Base-by-base conservation (phyloP, 2,113 vertebrate species). In the Corythaeola cristata region DNA sequence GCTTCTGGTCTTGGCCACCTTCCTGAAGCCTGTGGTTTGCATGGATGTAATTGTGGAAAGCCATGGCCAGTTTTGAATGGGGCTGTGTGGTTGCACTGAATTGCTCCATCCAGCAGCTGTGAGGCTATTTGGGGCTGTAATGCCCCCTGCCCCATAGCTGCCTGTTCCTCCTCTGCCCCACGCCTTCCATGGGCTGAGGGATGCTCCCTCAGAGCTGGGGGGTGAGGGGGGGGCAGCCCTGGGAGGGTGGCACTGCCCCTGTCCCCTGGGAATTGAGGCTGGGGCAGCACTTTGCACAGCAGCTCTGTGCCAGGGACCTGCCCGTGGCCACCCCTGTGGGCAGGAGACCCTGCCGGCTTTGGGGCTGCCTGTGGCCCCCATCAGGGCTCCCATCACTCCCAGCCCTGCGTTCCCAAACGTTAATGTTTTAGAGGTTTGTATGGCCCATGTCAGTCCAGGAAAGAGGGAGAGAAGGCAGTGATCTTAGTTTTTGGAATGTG, bases 311-410 rank as follows among this genome's bases (percentile, higher is more conserved):
- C 18, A 2, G 68, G 62, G 47, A 53, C 28, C 37, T 22, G 17
- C 10, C 44, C 12, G 0, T 0, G 35, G 64, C 63, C 49, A 32
- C 8, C 41, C 37, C 63, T 3, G n/a, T 0, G 3, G 35, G 33
- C 20, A 19, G 47, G 58, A 39, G 24, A 30, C 21, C 35, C 37
- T 15, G 30, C 1, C 8, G 15, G 33, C 14, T 59, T 33, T 7
- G 32, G 47, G 39, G 56, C 39, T 55, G 28, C 39, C 15, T 6
- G 45, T 0, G 1, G 26, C 62, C 21, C 4, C 39, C 0, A 0
- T 2, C 5, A 18, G 10, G 35, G 5, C 10, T 85, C 41, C 16
- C 10, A 1, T 49, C 3, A 0, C 26, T 67, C 22, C 50, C 24
- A 37, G 33, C 5, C 12, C 28, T 39, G 8, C 32, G 47, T 86